Percentiles rank a stretch among this genome's conserved stretches.
These are phyloP conservation scores for Charadrius vociferus DNA, from an alignment of 2,113 vertebrate genomes.

Conservation along the genomic window DNA sequence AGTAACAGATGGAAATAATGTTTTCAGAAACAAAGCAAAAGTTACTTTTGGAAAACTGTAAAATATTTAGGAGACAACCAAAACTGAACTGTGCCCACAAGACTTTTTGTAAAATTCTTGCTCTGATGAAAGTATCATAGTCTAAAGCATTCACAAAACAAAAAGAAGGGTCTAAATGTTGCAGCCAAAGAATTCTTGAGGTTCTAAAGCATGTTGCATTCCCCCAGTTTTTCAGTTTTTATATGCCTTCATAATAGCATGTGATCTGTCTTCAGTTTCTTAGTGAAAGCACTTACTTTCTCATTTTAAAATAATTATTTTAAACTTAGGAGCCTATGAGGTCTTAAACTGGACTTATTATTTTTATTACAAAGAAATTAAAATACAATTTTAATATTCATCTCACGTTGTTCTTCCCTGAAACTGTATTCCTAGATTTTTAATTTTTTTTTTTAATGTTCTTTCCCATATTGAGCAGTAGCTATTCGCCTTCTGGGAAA, in stretches of 20 bases:
- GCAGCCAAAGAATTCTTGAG: neutral
- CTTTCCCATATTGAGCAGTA: neutral
- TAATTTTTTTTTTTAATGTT: fast-evolving
- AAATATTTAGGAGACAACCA: neutral
- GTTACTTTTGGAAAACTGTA: neutral
- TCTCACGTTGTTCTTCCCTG: neutral
- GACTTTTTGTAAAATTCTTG: neutral
- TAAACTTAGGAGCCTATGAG: neutral
- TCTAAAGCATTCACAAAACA: neutral
- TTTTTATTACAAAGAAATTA: neutral
- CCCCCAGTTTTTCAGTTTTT: neutral
- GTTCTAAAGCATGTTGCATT: neutral
- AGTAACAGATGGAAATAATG: neutral
- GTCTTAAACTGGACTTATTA: neutral
- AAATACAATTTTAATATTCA: neutral
- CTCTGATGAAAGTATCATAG: neutral
- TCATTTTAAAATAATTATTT: neutral
- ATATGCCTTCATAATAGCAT: neutral
- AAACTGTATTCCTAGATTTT: neutral
- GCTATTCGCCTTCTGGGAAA: neutral
- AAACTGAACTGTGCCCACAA: neutral
- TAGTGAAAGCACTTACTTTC: neutral
- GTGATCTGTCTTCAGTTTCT: neutral
- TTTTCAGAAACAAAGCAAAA: neutral
- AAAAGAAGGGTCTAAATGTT: neutral